These are phyloP conservation scores for Hetaerina americana DNA, from an alignment of 1,140 invertebrate species.

Conservation along the genomic window DNA sequence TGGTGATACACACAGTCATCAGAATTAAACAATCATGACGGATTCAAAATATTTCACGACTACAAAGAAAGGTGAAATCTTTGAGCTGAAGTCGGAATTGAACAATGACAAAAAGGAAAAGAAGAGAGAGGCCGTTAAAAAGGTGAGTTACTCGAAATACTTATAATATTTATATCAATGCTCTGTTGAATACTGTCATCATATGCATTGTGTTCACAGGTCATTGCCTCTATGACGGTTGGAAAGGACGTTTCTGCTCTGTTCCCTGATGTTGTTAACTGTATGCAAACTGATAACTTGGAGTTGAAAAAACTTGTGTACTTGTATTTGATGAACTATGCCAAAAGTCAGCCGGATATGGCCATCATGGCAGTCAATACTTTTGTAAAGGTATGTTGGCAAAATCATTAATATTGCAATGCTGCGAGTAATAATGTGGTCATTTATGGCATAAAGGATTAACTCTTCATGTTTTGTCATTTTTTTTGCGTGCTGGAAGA, in stretches of 20 bases:
- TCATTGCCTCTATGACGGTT: constrained; percentile 99
- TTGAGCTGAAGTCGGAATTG: constrained; percentile 96
- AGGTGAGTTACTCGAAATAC: constrained; percentile 40
- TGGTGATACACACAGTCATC: no score
- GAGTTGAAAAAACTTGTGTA: constrained; percentile 99
- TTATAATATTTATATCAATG: not conserved
- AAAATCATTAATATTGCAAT: no score
- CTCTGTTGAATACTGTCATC: not conserved
- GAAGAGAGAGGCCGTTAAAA: constrained; percentile 99
- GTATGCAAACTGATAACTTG: constrained; percentile 99
- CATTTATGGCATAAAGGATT: no score
- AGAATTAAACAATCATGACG: constrained; percentile 87
- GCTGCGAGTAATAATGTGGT: no score
- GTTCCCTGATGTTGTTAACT: constrained; percentile 99
- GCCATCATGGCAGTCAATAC: constrained; percentile 99
- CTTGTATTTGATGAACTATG: constrained; percentile 99
- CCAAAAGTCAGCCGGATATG: constrained; percentile 99
- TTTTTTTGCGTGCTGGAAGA: no score
- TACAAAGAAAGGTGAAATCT: constrained; percentile 98
- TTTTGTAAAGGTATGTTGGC: constrained; percentile 93
- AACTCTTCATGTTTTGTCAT: no score
- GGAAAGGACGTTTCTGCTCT: constrained; percentile 91
- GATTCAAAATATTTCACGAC: constrained; percentile 99
- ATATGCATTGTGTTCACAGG: constrained; percentile 38
- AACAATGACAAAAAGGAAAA: constrained; percentile 99